Percentiles rank a stretch among this genome's conserved stretches.
phyloP scores from a whole-genome alignment of 1,140 invertebrate genomes.

The Hyles vespertilio region DNA sequence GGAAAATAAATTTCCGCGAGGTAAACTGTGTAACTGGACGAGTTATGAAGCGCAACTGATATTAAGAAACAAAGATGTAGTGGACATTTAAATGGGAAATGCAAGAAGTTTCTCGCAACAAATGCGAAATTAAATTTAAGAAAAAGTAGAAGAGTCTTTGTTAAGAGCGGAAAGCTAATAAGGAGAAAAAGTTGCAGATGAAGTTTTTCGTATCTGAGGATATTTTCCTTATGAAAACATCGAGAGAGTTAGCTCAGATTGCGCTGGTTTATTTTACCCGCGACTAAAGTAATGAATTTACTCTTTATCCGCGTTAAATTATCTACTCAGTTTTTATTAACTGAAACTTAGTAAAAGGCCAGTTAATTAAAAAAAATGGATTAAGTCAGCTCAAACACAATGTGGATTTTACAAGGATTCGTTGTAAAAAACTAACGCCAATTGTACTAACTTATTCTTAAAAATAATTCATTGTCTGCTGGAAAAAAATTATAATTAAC shows the following conservation, averaged over 20 bases:
- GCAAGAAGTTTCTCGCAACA: constrained; percentile 21
- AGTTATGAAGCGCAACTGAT: neutral
- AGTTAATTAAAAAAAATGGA: too few relatives aligned
- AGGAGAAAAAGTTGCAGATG: constrained; percentile 42
- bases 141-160: constrained; percentile 40
- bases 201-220: constrained; percentile 38
- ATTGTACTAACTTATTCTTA: too few relatives aligned
- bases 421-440: too few relatives aligned
- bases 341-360: too few relatives aligned
- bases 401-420: too few relatives aligned
- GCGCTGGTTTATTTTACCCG: constrained; percentile 34
- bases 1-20: neutral
- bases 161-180: constrained; percentile 46
- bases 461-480: too few relatives aligned
- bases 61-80: constrained; percentile 11
- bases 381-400: too few relatives aligned
- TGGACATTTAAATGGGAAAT: constrained; percentile 15
- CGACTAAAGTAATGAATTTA: constrained; percentile 29
- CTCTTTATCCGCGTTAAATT: constrained; percentile 25
- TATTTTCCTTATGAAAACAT: constrained; percentile 53
- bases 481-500: too few relatives aligned
- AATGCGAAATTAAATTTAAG: constrained; percentile 40
- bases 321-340: constrained; percentile 3
- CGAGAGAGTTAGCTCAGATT: constrained; percentile 36
- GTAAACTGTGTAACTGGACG: too few relatives aligned